These are phyloP conservation scores for Bradypodion ventrale DNA, from an alignment of 2,797 vertebrate genomes.

Conservation along the genomic window DNA sequence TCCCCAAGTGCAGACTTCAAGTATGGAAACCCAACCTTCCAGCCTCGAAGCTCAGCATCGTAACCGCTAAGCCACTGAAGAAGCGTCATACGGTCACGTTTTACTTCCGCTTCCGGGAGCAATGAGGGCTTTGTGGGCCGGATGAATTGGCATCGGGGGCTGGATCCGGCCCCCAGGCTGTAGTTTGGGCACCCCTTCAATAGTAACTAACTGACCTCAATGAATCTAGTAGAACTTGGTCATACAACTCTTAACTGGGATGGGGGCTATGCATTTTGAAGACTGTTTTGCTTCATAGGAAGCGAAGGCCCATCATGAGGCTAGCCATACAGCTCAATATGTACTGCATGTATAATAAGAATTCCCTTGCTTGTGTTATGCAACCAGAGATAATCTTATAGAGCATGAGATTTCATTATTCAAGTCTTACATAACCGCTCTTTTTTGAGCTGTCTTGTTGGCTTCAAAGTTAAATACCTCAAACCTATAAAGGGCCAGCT, in stretches of 20 bases:
- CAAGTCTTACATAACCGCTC: constrained; percentile 22
- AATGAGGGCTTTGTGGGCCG: too few species aligned
- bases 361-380: constrained; percentile 1
- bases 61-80: too few species aligned
- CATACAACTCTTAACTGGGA: not conserved
- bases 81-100: too few species aligned
- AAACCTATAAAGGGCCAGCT: constrained; percentile 45
- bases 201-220: not conserved
- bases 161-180: too few species aligned
- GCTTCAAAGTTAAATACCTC: constrained; percentile 46
- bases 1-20: too few species aligned
- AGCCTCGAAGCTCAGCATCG: too few species aligned
- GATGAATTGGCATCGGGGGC: too few species aligned
- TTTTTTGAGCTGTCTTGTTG: constrained; percentile 49
- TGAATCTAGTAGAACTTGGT: not conserved
- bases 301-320: not conserved
- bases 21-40: too few species aligned
- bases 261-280: constrained; percentile 23
- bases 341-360: not conserved
- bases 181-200: too few species aligned
- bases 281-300: constrained; percentile 19
- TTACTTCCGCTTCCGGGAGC: too few species aligned
- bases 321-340: not conserved
- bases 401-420: constrained; percentile 42
- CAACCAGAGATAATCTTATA: constrained; percentile 21